Evolutionary conservation across 2,888 invertebrate species (phyloP).

Genomic region (Sicus ferrugineus): DNA sequence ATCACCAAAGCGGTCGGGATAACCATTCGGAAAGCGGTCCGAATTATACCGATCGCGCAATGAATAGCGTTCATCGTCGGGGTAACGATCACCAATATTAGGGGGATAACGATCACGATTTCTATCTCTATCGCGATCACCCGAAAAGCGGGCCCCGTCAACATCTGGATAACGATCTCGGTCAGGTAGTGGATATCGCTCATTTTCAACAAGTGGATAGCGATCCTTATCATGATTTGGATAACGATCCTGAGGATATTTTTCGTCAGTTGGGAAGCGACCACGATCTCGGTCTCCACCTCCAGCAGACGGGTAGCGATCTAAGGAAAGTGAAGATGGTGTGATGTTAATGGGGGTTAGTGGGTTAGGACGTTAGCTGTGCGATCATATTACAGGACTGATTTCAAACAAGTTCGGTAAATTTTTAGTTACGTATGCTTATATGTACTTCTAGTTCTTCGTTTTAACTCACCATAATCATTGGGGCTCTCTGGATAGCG

Average conservation of each 20-base stretch:
- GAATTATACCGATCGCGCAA: slow-evolving; percentile 48
- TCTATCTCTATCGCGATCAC: slow-evolving; percentile 42
- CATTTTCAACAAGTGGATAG: slow-evolving; percentile 44
- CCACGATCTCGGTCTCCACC: slow-evolving; percentile 46
- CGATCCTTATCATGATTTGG: slow-evolving; percentile 43
- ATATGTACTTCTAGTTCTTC: background rate
- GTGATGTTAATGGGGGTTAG: slow-evolving; percentile 47
- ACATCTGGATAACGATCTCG: slow-evolving; percentile 45
- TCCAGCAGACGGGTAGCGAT: slow-evolving; percentile 57
- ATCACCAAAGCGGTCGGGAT: slow-evolving; percentile 40
- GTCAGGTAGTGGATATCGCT: slow-evolving; percentile 45
- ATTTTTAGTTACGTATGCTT: background rate
- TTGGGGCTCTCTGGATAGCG: slow-evolving; percentile 55
- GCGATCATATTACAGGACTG: background rate
- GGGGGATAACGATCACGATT: slow-evolving; percentile 51
- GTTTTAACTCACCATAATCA: slow-evolving; percentile 59
- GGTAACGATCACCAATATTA: slow-evolving; percentile 43
- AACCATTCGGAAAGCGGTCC: slow-evolving; percentile 46
- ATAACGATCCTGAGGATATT: slow-evolving; percentile 47
- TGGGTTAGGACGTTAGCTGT: slow-evolving; percentile 53
- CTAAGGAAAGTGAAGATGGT: slow-evolving; percentile 41
- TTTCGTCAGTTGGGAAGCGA: slow-evolving; percentile 46
- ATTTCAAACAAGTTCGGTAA: background rate
- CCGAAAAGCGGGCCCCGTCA: slow-evolving; percentile 46
- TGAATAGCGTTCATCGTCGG: slow-evolving; percentile 45